Base-by-base conservation (phyloP, 1,140 invertebrate species). In the Maconellicoccus hirsutus region DNA sequence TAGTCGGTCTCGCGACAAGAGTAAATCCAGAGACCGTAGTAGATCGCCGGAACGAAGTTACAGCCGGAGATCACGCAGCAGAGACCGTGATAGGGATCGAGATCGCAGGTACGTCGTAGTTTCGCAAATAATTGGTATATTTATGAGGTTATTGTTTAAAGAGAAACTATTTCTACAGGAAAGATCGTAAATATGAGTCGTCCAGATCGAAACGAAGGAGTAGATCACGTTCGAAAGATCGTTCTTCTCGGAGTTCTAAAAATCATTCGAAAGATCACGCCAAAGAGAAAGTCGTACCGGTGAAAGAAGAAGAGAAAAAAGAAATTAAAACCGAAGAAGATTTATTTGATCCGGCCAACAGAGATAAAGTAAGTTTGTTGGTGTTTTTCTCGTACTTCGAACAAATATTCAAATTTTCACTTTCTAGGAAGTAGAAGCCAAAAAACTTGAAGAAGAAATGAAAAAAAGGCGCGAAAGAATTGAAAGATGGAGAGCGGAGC, bases 401-500 rank as follows among this genome's bases (percentile, higher is more conserved):
- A 74, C 75, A 76, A 69, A 73, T 79, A 21, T 76, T 79, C 72
- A 77, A 79, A 39, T 71, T 70, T 73, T 71, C n/a, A 19, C 69
- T 71, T 76, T 75, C 29, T 73, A 88, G 84, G 90, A 92, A 80
- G 90, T 91, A 78, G 90, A 92, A 76, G 93, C 97, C 78, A 91
- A 87, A 74, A 86, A 91, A 39, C 80, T 98, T 16, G 96, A 98
- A 78, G 81, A 90, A 19, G 95, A 98, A 83, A 98, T 98, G 95
- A 92, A 94, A 77, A 98, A 96, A 79, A 83, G 96, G 33, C 81
- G 94, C 25, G 95, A 98, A 77, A 85, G 93, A 29, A 95, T 96
- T 71, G 94, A 97, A 81, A 84, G 93, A 73, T 96, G 93, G 93
- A 81, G 93, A 73, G 88, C 89, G 1, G 91, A 94, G 76, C 85